Base-by-base conservation (phyloP, 2,797 vertebrate species). In the Rachycentron canadum region DNA sequence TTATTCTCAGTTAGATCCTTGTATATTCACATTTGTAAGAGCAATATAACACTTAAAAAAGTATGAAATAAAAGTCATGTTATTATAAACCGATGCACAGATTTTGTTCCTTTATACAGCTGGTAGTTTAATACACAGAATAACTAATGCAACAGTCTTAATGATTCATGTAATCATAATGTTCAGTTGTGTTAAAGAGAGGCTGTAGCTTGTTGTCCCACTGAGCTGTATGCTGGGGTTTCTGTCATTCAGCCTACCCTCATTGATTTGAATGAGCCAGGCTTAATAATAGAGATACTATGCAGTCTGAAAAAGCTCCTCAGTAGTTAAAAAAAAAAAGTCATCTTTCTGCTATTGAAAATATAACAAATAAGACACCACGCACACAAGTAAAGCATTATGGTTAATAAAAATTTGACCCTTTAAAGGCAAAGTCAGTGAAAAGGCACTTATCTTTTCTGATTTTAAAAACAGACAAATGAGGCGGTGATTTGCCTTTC, bases 381-480 rank as follows among this genome's bases (percentile, higher is more conserved):
- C 43, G 68, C 38, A 69, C 28, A 57, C n/a, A 52, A 56, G 23
- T 17, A 40, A 11, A 52, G 52, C 30, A 74, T 66, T 73, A 43
- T 45, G 10, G 34, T 73, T 76, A 53, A 84, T 23, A 28, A 32
- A 62, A 38, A 68, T 62, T 62, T 63, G 56, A 69, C 57, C 45
- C 57, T 73, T 72, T 40, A 28, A 50, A 73, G 47, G 50, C 36
- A 73, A 47, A 73, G 62, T 16, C 55, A 72, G 56, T 28, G 32
- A 76, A 79, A 65, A 56, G 75, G 73, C 68, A 76, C 60, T 80
- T 72, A 73, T 50, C 64, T 47, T 64, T 78, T 26, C 36, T 43
- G 38, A 23, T 62, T 82, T 79, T 43, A 53, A 83, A 69, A 82
- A 67, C 16, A 73, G 41, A 76, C 40, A 78, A 82, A 86, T 59